Conservation (phyloP, 92 coral and sea anemone genomes). For the Zoanthus sansibaricus region DNA sequence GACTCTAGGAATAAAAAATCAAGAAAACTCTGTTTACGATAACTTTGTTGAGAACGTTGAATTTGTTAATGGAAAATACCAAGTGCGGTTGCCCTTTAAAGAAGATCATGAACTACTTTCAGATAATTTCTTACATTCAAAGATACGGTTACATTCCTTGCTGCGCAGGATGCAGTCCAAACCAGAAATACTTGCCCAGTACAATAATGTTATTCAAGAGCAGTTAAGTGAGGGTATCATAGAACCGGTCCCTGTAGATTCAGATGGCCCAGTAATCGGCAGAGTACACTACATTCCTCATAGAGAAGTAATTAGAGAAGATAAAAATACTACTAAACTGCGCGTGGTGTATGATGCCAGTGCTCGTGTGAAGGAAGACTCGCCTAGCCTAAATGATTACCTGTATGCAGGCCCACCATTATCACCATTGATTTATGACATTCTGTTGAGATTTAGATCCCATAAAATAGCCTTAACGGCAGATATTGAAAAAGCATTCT, state of each 20-base stretch:
- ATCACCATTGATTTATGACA: slow-evolving; percentile 2
- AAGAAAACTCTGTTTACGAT: slow-evolving; percentile 48
- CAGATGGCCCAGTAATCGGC: neutral
- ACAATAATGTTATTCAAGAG: slow-evolving; percentile 36
- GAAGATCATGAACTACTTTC: slow-evolving; percentile 55
- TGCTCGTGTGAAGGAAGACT: neutral
- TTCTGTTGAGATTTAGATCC: slow-evolving; percentile 11
- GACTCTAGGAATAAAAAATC: slow-evolving; percentile 49
- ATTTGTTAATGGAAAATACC: slow-evolving; percentile 52
- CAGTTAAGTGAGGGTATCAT: neutral
- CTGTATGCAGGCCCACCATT: slow-evolving; percentile 18
- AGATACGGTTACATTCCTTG: slow-evolving; percentile 2
- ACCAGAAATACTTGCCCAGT: slow-evolving; percentile 34
- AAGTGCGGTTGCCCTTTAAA: slow-evolving; percentile 64
- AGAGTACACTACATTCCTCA: slow-evolving; percentile 35
- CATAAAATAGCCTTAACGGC: neutral
- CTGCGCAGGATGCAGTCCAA: slow-evolving; percentile 11
- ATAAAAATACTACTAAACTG: slow-evolving; percentile 1
- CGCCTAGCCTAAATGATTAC: neutral
- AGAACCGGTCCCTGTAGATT: neutral
- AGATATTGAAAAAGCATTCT: slow-evolving; percentile 18
- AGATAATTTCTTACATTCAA: slow-evolving; percentile 51
- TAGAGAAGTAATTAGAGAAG: neutral
- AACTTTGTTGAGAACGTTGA: slow-evolving; percentile 44
- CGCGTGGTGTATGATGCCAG: slow-evolving; percentile 20